A percentile compares a stretch with the other conserved stretches of the same genome.
phyloP scores from a whole-genome alignment of 1,140 invertebrate genomes.

The Atopsyche davidsoni region DNA sequence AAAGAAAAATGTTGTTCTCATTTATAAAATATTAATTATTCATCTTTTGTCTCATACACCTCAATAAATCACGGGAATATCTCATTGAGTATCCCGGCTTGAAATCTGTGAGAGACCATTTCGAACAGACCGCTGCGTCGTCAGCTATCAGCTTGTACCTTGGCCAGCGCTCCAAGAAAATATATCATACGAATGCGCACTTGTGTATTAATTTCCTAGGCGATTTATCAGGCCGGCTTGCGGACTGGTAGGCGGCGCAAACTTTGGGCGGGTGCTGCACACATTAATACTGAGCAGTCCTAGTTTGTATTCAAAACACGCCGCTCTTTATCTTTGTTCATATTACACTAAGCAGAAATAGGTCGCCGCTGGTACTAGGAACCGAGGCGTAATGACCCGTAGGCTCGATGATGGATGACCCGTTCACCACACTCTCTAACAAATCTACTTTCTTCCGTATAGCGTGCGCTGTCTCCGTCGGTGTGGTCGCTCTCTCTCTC shows the following conservation, averaged over 20 bases:
- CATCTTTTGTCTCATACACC: too few species aligned
- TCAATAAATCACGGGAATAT: too few species aligned
- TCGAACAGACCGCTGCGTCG: too few species aligned
- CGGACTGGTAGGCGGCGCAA: constrained; percentile 1
- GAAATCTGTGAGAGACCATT: too few species aligned
- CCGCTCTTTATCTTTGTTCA: constrained; percentile 19
- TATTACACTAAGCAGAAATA: constrained; percentile 17
- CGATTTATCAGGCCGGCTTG: constrained; percentile 17
- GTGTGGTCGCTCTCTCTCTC: too few species aligned
- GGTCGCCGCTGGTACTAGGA: constrained; percentile 3
- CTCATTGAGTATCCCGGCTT: too few species aligned
- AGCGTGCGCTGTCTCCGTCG: too few species aligned
- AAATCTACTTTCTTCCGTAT: too few species aligned
- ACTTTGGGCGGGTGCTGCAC: constrained; percentile 11
- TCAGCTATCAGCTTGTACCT: too few species aligned
- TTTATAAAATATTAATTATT: too few species aligned
- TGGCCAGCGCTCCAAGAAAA: too few species aligned
- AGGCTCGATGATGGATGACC: constrained; percentile 15
- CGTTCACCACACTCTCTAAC: constrained; percentile 10
- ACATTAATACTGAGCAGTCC: constrained; percentile 8
- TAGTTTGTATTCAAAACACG: constrained; percentile 21
- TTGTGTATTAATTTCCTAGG: constrained; percentile 21
- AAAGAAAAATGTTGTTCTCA: too few species aligned
- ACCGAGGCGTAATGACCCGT: constrained; percentile 14
- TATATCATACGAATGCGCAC: constrained; percentile 19